Base-by-base conservation (phyloP, 1,140 invertebrate genomes). In the Protaetia brevitarsis region DNA sequence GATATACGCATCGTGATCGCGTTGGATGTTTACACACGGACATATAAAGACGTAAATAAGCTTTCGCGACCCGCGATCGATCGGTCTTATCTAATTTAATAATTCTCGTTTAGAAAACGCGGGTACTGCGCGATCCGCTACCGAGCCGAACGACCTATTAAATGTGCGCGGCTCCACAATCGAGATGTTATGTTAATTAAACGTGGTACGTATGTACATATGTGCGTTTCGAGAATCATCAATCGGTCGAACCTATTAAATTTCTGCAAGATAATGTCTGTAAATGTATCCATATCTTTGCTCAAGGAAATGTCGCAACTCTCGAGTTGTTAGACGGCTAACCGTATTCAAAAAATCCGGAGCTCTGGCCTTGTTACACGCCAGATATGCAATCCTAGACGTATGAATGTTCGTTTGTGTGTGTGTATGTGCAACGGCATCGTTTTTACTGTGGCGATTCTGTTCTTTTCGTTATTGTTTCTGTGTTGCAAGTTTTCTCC, bases 241-340 rank as follows among this genome's bases (percentile, higher is more conserved):
- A 51, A 23, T 51, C 16, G 41, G 41, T 19, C 4, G 16, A 51
- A 51, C 41, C 41, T 51, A 51, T 51, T 51, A 51, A 16, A 51
- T 51, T 51, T 51, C 41, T 51, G 16, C 41, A 51, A 51, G 41
- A 51, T 51, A 51, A 51, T 19, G 41, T 51, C 41, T 51, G 41
- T 51, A 51, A 51, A 51, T 51, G 41, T 51, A 51, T 51, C 41
- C 41, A 51, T 51, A 51, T 51, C 41, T 51, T 23, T 23, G 41
- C 41, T 51, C 41, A 51, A 51, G 41, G 41, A 51, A 51, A 51
- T 51, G 41, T 51, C 26, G 41, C 13, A 51, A 51, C 41, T 21
- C 19, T 10, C 41, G 41, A 51, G 41, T 51, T 51, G 41, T 51
- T 51, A 51, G 41, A 51, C 41, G 26, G 26, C 19, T 51, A 51